Percentiles rank a stretch among this genome's conserved stretches.
Evolutionary conservation across 2,797 vertebrate genomes (phyloP).

Genomic region (Pangasius macronema): DNA sequence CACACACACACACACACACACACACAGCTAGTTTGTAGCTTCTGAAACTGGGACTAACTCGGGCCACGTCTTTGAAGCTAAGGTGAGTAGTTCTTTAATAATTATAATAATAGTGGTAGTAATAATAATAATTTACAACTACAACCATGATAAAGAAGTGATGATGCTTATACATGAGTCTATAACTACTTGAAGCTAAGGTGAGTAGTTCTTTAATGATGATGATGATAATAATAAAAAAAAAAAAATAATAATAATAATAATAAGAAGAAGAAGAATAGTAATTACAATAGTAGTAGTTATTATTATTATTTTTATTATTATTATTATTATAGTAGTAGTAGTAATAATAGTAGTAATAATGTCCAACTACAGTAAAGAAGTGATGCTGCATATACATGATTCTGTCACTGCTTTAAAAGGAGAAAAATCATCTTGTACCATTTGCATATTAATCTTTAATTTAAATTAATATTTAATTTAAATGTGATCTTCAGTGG

Average conservation of each 20-base stretch:
- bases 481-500: neutral
- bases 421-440: neutral
- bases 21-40: constrained; percentile 7
- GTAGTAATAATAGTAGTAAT: neutral
- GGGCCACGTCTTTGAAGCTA: neutral
- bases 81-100: constrained; percentile 17
- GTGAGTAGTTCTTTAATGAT: too few relatives aligned
- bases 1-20: neutral
- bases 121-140: neutral
- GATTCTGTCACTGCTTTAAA: neutral
- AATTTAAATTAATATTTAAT: too few relatives aligned
- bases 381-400: neutral
- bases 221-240: too few relatives aligned
- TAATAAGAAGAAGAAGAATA: too few relatives aligned
- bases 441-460: neutral
- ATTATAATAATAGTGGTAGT: neutral
- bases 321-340: too few relatives aligned
- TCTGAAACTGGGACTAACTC: constrained; percentile 17
- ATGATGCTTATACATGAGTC: neutral
- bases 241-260: too few relatives aligned
- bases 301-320: too few relatives aligned
- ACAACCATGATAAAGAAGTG: neutral
- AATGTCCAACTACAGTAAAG: neutral
- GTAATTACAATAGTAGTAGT: too few relatives aligned
- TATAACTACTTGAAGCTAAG: neutral